Base-by-base conservation (phyloP, 1,140 invertebrate species). In the Parapsyche elsis region DNA sequence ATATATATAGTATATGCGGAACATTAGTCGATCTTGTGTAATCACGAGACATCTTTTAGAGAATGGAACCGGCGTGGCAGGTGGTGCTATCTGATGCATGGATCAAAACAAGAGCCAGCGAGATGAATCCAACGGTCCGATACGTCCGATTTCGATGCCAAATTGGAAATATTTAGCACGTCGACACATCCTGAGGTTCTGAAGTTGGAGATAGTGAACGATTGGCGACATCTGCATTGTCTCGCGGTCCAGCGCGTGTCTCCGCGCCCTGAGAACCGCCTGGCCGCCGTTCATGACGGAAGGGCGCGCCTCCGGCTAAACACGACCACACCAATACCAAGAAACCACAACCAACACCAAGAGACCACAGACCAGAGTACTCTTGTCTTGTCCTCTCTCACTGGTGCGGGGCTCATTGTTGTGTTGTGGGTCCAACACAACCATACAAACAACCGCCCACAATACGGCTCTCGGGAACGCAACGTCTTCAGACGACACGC, bases 251-350 rank as follows among this genome's bases (percentile, higher is more conserved):
- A 76, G 44, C 73, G 73, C 73, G 73, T 76, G 73, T 76, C 73
- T 76, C 73, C 73, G 73, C 73, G 73, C 73, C 73, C 73, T 76
- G 73, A 76, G 73, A 76, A 76, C 73, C 44, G 26, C 73, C 70
- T 38, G 30, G 30, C 30, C 30, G 30, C 30, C 30, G 24, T 16
- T 70, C 21, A 76, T 76, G 73, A 76, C 73, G 73, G 73, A 76
- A 76, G 73, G 73, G 73, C 73, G 73, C 44, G 73, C 73, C 73
- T 53, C 53, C 44, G 49, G 73, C 23, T 76, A 76, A 76, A 76
- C 73, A 76, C 73, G 73, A 76, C 73, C 19, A 67, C 64, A 45
- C 73, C 23, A 45, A 45, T 71, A 73, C 46, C 23, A 73, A 21
- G 12, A 9, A 26, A 70, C 64, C 21, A 70, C 64, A 23, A 23